Conservation (phyloP, 1,140 invertebrate genomes). For the Drosophila simulans region DNA sequence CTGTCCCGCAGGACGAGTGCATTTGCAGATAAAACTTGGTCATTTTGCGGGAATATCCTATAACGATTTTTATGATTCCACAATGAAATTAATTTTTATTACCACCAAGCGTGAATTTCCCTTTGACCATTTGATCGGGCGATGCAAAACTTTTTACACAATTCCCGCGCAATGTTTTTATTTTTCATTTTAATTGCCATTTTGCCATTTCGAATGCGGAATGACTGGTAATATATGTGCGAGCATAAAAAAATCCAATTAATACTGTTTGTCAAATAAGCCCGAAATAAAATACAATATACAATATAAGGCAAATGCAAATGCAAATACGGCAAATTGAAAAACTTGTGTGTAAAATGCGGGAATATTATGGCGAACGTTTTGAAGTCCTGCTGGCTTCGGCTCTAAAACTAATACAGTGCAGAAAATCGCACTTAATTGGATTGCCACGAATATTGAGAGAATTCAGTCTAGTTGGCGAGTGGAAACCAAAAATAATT, state of each 20-base stretch:
- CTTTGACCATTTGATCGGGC: slow-evolving; percentile 48
- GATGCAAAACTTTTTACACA: slow-evolving; percentile 28
- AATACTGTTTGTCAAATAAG: slow-evolving; percentile 66
- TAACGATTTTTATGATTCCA: slow-evolving; percentile 51
- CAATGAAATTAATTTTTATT: slow-evolving; percentile 65
- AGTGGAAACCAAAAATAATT: slow-evolving; percentile 23
- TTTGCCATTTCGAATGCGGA: slow-evolving; percentile 28
- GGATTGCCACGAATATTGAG: slow-evolving; percentile 16
- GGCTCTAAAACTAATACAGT: slow-evolving; percentile 28
- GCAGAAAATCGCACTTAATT: slow-evolving; percentile 14
- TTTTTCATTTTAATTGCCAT: slow-evolving; percentile 59
- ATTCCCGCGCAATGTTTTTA: slow-evolving; percentile 23
- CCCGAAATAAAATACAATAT: slow-evolving; percentile 54
- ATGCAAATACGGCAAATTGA: slow-evolving; percentile 45
- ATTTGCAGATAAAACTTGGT: slow-evolving; percentile 57
- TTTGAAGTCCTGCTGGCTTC: slow-evolving; percentile 1
- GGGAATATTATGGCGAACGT: slow-evolving; percentile 3
- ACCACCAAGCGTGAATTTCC: slow-evolving; percentile 50
- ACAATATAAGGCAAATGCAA: slow-evolving; percentile 35
- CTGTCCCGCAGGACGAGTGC: slow-evolving; percentile 17
- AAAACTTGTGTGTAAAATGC: slow-evolving; percentile 33
- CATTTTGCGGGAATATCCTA: slow-evolving; percentile 56
- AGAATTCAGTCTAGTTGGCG: neutral
- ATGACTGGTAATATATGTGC: slow-evolving; percentile 47
- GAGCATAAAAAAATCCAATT: slow-evolving; percentile 63